Base-by-base conservation (phyloP, 2,113 vertebrate species). In the Diadophis punctatus region DNA sequence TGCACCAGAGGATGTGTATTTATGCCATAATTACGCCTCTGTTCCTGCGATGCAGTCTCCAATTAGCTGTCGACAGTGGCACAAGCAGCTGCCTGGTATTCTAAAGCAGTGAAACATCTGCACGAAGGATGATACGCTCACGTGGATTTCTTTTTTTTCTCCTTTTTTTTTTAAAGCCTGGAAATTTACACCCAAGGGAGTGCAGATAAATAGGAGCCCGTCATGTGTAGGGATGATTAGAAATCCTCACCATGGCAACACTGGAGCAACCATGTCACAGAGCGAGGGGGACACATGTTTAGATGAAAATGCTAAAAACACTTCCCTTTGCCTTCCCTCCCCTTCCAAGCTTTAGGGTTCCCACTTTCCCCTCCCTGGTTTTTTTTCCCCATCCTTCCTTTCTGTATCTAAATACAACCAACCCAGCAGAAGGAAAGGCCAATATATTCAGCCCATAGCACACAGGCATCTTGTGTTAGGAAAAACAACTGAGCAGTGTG, bases 201-300 rank as follows among this genome's bases (percentile, higher is more conserved):
- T 96, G 97, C 97, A 98, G 98, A 98, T 98, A 98, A 98, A 98
- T 98, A 98, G 98, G 97, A 98, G 98, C 97, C 98, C 98, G 97
- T 98, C 98, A 98, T 98, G 98, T 98, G 98, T 97, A 98, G 98
- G 98, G 98, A 98, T 98, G 98, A 98, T 98, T 98, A 98, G 98
- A 98, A 98, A 98, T 98, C 97, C 98, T 99, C 98, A 98, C 99
- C 98, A 99, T 99, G 97, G 99, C 98, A 99, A 99, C 99, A 98
- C 97, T 97, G 97, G 98, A 98, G 98, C 98, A 98, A 98, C 98
- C 98, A 98, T 98, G 98, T 98, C 98, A 99, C 97, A 98, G 98
- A 98, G 97, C 97, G 97, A 98, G 97, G 98, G 98, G 98, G 98
- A 98, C 98, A 98, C 98, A 98, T 98, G 98, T 98, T 97, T 98